Base-by-base conservation (phyloP, 1,140 invertebrate genomes). In the Episyrphus balteatus region DNA sequence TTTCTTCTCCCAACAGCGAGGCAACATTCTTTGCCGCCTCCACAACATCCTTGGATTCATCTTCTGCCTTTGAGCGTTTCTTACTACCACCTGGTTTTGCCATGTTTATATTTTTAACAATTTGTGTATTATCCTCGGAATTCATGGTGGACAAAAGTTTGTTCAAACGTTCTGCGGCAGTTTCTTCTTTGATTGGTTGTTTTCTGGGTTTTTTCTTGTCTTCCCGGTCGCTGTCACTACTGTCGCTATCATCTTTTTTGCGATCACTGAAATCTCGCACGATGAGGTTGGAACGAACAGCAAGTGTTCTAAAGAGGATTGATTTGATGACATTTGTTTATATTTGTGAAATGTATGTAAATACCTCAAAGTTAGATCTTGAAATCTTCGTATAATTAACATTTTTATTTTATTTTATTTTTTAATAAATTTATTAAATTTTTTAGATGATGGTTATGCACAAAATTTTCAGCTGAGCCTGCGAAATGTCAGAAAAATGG, bases 21-120 rank as follows among this genome's bases (percentile, higher is more conserved):
- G 85, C 84, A 33, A 88, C 81, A 48, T 79, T 67, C 62, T 80
- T 75, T 1, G 81, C 84, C 30, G 86, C 84, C 52, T 72, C 59
- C 7, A 62, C 49, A n/a, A 66, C 54, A 55, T 66, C 52, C 17
- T 62, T 66, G 0, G 50, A 42, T 6, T 49, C 49, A 1, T 47
- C 39, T n/a, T 61, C 54, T 36, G 61, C 49, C 19, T 66, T 32
- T 64, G 0, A 54, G 40, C 12, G 52, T 50, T 34, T 61, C 56
- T 15, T 57, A 49, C 3, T 54, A 56, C 2, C 59, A 32, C 63
- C 63, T 3, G 63, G 62, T 8, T 49, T 56, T 7, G 62, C 49
- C 33, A 65, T 41, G 10, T 45, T 21, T n/a, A 50, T 39, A 5
- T 59, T 55, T 1, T 53, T 32, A 8, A 50, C 17, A 1, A 51